Evolutionary conservation across 2,888 invertebrate genomes (phyloP).

Genomic region (Heteropelma amictum): DNA sequence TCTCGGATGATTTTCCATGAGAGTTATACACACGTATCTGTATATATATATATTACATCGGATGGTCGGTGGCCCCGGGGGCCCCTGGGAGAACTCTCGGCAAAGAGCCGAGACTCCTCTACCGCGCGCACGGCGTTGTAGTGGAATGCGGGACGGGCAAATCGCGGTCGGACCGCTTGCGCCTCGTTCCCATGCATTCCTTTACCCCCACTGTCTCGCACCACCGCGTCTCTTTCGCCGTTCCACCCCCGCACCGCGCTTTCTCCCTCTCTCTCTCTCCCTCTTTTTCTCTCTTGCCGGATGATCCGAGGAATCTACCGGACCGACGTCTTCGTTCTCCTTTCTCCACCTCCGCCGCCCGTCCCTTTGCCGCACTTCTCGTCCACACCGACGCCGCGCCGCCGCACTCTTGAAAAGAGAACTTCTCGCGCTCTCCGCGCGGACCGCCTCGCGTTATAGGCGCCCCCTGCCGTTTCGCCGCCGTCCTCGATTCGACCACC

Average conservation of each 20-base stretch:
- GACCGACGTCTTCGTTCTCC: slow-evolving; percentile 64
- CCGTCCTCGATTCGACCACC: slow-evolving; percentile 12
- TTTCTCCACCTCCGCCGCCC: slow-evolving; percentile 6
- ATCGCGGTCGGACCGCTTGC: slow-evolving; percentile 77
- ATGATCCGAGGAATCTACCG: slow-evolving; percentile 32
- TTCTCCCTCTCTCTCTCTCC: slow-evolving; percentile 52
- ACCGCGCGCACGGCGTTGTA: slow-evolving; percentile 56
- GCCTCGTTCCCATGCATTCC: slow-evolving; percentile 77
- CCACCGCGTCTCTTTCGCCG: slow-evolving; percentile 57
- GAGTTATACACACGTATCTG: too few relatives aligned
- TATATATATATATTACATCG: slow-evolving; percentile 61
- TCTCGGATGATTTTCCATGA: slow-evolving; percentile 68
- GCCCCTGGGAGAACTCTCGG: slow-evolving; percentile 44
- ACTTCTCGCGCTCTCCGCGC: slow-evolving; percentile 29
- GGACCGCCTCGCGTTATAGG: slow-evolving; percentile 33
- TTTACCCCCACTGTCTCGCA: slow-evolving; percentile 69
- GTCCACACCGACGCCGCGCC: slow-evolving; percentile 45
- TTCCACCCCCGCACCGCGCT: slow-evolving; percentile 47
- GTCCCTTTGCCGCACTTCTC: slow-evolving; percentile 55
- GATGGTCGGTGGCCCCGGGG: slow-evolving; percentile 74
- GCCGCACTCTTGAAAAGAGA: slow-evolving; percentile 17
- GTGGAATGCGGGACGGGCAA: slow-evolving; percentile 71
- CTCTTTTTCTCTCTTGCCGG: slow-evolving; percentile 46
- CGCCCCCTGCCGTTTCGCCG: slow-evolving; percentile 1
- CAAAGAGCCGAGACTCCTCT: slow-evolving; percentile 66